Evolutionary conservation across 1,140 invertebrate species (phyloP), one percentile per base, ranked within the genome.

Genomic region (Lepidurus arcticus): DNA sequence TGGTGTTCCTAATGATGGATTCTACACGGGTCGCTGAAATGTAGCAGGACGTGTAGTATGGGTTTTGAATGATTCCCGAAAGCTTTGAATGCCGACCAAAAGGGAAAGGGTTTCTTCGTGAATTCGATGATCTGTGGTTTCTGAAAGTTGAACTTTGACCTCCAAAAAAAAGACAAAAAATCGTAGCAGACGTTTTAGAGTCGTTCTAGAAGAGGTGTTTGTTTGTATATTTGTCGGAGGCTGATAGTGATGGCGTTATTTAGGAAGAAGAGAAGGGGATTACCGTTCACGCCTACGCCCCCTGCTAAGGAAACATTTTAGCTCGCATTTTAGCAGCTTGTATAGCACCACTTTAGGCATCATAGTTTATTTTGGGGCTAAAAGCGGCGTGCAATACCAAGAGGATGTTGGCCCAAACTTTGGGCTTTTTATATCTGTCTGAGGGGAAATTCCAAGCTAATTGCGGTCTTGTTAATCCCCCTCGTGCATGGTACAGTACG

Each of bases 1-100:
- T 65, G 9, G 53, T 65, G 53, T 65, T 65, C 53, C 53, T 65
- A 21, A 9, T 65, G 53, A 65, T 65, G n/a, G 21, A 65, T 65
- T 65, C n/a, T 65, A 65, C 16, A 13, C 7, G 16, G 53, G 53
- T 13, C 53, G 16, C 16, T 65, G 53, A 65, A 65, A 65, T 65
- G 9, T 65, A 65, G 53, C 0, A 65, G 53, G 53, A 65, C 53
- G 53, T 21, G 53, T 65, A 21, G 53, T 34, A 3, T 34, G 34
- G 34, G 2, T 4, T 65, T 65, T 65, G 16, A 65, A 65, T 65
- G 53, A 65, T 65, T 21, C 53, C 53, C 34, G 34, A 34, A 34
- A 34, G 34, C 4, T 10, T 65, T 65, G 9, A 65, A 65, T 65
- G 53, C 53, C 53, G 53, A 65, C 53, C 26, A 34, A 65, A 65